Conservation (phyloP, 2,797 vertebrate species). For the Acridotheres tristis region DNA sequence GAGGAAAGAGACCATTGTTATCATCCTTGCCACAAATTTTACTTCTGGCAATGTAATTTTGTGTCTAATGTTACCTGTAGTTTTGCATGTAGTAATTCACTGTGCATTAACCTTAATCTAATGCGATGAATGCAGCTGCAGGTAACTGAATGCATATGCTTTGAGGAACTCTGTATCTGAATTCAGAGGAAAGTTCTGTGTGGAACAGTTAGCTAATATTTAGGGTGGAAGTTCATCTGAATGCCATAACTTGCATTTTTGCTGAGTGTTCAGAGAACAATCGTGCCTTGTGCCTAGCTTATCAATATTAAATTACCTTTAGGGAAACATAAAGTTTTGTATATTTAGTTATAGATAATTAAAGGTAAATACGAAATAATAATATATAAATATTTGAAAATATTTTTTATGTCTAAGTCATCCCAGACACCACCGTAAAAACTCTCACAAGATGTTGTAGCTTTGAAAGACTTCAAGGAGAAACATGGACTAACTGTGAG, state of each 20-base stretch:
- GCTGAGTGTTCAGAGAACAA: background rate
- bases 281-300: background rate
- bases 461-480: background rate
- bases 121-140: background rate
- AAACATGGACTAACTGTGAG: background rate
- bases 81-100: background rate
- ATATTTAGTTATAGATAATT: background rate
- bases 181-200: background rate
- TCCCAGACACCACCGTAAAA: background rate
- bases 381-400: background rate
- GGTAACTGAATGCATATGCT: background rate
- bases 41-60: background rate
- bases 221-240: background rate
- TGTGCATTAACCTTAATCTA: background rate
- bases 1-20: background rate
- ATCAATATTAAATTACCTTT: background rate
- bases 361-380: background rate
- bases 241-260: background rate
- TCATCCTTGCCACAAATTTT: background rate
- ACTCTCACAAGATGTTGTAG: background rate
- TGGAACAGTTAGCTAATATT: background rate
- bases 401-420: background rate
- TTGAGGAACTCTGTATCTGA: background rate
- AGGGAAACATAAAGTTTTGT: background rate
- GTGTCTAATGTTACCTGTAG: background rate